Percentiles rank a stretch among this genome's conserved stretches.
These are phyloP conservation scores for Papilio machaon DNA, from an alignment of 1,140 invertebrate species.

Conservation along the genomic window DNA sequence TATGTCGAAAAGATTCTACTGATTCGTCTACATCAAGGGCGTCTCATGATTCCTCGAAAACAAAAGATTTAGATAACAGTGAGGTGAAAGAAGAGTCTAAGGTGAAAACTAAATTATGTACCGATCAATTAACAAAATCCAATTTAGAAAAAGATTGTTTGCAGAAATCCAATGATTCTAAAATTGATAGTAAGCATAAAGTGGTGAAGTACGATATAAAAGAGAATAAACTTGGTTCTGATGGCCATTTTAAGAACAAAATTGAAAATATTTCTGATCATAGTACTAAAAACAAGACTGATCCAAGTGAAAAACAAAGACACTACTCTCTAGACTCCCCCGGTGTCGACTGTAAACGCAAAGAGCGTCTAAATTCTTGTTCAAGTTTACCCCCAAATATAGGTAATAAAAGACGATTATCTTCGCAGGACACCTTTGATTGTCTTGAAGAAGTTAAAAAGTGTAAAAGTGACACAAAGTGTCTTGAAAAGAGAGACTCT, in stretches of 20 bases:
- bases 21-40: constrained; percentile 80
- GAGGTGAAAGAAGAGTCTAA: constrained; percentile 76
- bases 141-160: constrained; percentile 60
- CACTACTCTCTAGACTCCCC: constrained; percentile 81
- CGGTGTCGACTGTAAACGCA: constrained; percentile 76
- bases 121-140: constrained; percentile 57
- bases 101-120: constrained; percentile 55
- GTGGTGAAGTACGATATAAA: constrained; percentile 61
- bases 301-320: constrained; percentile 74
- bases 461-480: constrained; percentile 84
- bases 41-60: constrained; percentile 76
- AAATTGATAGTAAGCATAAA: constrained; percentile 51
- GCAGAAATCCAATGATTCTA: constrained; percentile 40
- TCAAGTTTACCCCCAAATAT: constrained; percentile 86
- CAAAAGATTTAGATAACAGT: constrained; percentile 71
- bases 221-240: constrained; percentile 63
- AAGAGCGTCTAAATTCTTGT: constrained; percentile 82
- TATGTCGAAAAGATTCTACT: constrained; percentile 79
- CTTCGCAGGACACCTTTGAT: constrained; percentile 88
- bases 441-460: constrained; percentile 87
- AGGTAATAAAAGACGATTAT: constrained; percentile 87
- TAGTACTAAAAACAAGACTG: constrained; percentile 58
- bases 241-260: constrained; percentile 56
- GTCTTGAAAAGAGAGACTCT: constrained; percentile 86
- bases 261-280: constrained; percentile 54